Conservation (phyloP, 2,888 invertebrate genomes). For the Nomada lathburiana region DNA sequence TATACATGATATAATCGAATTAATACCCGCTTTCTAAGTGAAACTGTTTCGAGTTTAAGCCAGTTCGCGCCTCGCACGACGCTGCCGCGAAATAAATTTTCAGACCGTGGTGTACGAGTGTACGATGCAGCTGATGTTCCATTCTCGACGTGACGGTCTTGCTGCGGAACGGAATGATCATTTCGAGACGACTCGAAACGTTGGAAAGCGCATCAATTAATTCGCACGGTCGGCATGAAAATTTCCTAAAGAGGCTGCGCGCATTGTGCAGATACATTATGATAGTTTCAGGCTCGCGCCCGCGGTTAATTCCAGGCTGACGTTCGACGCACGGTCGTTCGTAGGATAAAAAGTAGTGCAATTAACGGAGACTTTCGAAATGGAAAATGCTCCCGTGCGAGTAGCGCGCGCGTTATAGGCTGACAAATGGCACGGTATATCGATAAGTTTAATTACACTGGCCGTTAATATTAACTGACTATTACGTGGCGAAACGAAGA, state of each 20-base stretch:
- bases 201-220: too few relatives aligned
- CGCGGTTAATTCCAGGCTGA: neutral
- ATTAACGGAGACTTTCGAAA: conserved; percentile 10
- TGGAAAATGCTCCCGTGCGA: neutral
- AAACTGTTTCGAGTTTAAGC: neutral
- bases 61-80: neutral
- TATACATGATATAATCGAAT: neutral
- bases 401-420: neutral
- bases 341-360: conserved; percentile 6
- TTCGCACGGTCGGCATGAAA: too few relatives aligned
- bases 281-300: neutral
- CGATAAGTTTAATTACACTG: conserved; percentile 14
- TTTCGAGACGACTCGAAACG: neutral
- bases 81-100: neutral
- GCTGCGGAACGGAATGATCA: conserved; percentile 15
- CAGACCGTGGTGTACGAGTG: neutral
- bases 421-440: neutral
- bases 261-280: neutral
- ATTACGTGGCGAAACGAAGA: neutral
- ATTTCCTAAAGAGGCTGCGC: neutral
- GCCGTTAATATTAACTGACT: conserved; percentile 2
- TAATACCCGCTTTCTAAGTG: conserved; percentile 1
- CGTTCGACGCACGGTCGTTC: neutral
- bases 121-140: neutral
- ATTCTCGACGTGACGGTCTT: neutral